These are phyloP conservation scores for Gobio gobio DNA, from an alignment of 2,113 vertebrate genomes.

Conservation along the genomic window DNA sequence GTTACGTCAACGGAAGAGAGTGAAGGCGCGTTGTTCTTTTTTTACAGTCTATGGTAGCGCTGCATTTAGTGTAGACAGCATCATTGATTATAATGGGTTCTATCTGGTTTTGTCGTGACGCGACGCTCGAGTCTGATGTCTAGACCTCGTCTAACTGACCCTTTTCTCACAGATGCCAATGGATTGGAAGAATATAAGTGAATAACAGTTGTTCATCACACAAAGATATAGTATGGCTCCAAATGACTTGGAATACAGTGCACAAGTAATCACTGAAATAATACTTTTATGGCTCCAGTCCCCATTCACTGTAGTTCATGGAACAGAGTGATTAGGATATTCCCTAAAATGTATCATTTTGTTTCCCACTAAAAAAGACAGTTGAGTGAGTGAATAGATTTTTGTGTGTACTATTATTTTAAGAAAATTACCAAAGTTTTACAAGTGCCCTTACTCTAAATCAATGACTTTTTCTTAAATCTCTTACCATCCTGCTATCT, in stretches of 20 bases:
- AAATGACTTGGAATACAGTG: neutral
- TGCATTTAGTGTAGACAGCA: too few species aligned
- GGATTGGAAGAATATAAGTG: neutral
- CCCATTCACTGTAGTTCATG: neutral
- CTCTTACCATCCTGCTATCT: slow-evolving; percentile 37
- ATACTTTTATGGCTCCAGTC: neutral
- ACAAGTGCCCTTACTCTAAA: neutral
- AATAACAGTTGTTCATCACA: neutral
- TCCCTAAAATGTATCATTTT: too few species aligned
- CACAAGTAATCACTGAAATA: neutral
- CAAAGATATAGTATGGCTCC: neutral
- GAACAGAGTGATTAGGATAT: too few species aligned
- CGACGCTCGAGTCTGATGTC: too few species aligned
- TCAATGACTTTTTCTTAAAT: neutral
- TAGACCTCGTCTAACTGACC: neutral
- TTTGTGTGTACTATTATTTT: neutral
- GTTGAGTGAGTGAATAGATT: neutral
- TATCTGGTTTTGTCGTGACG: too few species aligned
- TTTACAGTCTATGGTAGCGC: too few species aligned
- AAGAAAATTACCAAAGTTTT: neutral
- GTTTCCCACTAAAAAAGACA: too few species aligned
- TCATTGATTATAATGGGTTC: too few species aligned
- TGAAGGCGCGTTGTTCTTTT: too few species aligned
- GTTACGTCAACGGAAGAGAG: too few species aligned
- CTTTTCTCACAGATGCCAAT: neutral